These are phyloP conservation scores for Mormyrus iriodes DNA, from an alignment of 2,113 vertebrate species.

Conservation along the genomic window DNA sequence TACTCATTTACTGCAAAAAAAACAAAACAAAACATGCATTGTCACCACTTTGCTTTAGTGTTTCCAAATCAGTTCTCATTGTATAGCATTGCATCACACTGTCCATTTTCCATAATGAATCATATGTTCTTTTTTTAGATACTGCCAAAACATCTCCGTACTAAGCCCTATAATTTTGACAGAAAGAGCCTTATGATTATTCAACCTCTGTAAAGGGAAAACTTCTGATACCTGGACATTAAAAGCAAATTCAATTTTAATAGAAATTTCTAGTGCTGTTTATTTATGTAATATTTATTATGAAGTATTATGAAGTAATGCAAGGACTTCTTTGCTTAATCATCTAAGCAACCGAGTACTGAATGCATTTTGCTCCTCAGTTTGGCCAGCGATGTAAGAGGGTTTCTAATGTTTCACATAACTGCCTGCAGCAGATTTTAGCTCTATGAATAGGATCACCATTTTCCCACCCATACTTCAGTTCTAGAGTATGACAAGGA, in stretches of 20 bases:
- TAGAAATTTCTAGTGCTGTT: not conserved
- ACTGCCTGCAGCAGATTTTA: conserved; percentile 29
- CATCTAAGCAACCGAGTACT: conserved; percentile 37
- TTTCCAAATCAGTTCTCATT: too few species aligned
- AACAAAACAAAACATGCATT: too few species aligned
- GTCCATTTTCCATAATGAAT: too few species aligned
- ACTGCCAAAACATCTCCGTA: too few species aligned
- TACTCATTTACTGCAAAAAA: too few species aligned
- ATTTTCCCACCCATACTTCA: conserved; percentile 37
- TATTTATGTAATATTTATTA: not conserved
- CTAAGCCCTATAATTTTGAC: too few species aligned
- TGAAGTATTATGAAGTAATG: too few species aligned
- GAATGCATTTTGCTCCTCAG: conserved; percentile 42
- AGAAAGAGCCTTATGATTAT: not conserved
- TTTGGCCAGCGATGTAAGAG: conserved; percentile 47
- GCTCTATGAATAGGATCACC: conserved; percentile 51
- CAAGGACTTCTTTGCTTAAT: not conserved
- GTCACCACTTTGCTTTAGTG: too few species aligned
- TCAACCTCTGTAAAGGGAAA: not conserved
- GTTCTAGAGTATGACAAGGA: conserved; percentile 18
- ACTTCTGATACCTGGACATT: not conserved
- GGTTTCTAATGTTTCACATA: conserved; percentile 34
- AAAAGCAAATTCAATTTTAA: not conserved
- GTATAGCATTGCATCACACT: too few species aligned
- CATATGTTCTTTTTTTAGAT: too few species aligned